Base-by-base conservation (phyloP, 2,113 vertebrate species). In the Nesogale talazaci region DNA sequence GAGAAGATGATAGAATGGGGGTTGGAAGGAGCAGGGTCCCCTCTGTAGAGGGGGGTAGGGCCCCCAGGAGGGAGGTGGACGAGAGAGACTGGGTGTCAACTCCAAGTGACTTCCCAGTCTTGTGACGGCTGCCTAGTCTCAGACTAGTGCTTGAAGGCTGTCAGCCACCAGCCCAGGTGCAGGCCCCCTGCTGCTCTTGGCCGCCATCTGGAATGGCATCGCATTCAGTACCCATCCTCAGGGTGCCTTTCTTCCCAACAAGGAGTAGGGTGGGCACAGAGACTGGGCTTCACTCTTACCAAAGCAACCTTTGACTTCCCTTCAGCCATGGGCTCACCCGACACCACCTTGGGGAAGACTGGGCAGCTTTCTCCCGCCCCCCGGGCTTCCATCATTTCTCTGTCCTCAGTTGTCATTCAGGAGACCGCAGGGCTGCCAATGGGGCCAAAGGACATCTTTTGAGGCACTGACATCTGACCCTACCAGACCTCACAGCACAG, bases 311-410 rank as follows among this genome's bases (percentile, higher is more conserved):
- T 95, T 3, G 86, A 20, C 36, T 89, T 96, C 56, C 77, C 96
- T 76, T 95, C 94, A 19, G 92, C 88, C 56, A 34, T 70, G 36
- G 65, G 46, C 42, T 96, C 83, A 25, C 63, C 82, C 72, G 94
- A 86, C 34, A 4, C 42, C 40, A 61, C 34, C 84, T 91, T 95
- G 74, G 91, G 81, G 80, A 93, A 78, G 38, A 59, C 20, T 3
- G 81, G 96, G 46, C 80, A 91, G 34, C 92, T 95, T 65, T 97
- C 95, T 83, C 95, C 93, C 0, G 90, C 93, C 11, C 94, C 92
- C 23, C n/a, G 38, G 52, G 46, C 25, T 94, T 93, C 95, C 91
- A 92, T 91, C 4, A 38, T 36, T 42, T 96, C 95, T 42, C 63
- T 87, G 74, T 92, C 87, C 15, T 96, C 94, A 6, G 92, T 27